These are phyloP conservation scores for Antheraea mylitta DNA, from an alignment of 1,140 invertebrate species.

Conservation along the genomic window DNA sequence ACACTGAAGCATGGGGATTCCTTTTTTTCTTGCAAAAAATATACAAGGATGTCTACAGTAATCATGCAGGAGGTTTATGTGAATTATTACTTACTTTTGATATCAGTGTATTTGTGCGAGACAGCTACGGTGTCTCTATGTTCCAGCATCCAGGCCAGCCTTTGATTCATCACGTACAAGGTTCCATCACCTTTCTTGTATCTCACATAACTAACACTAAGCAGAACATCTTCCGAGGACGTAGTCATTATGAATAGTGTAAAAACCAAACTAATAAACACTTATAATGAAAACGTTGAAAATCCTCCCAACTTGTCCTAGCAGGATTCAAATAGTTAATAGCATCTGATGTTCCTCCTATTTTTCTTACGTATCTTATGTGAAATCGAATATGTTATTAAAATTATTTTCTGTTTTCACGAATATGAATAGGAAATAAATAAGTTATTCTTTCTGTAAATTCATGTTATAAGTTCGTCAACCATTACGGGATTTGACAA, in stretches of 20 bases:
- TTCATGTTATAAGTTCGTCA: slow-evolving; percentile 53
- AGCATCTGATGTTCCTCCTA: not conserved
- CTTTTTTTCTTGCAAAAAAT: no score
- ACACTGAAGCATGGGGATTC: no score
- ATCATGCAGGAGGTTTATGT: no score
- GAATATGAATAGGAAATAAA: slow-evolving; percentile 37
- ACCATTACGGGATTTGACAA: slow-evolving; percentile 65
- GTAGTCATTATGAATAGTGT: slow-evolving; percentile 82
- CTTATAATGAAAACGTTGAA: slow-evolving; percentile 30
- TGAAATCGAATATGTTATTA: not conserved
- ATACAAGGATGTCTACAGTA: no score
- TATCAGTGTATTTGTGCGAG: slow-evolving; percentile 96
- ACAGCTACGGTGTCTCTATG: slow-evolving; percentile 94
- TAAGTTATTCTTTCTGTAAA: slow-evolving; percentile 49
- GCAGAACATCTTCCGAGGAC: slow-evolving; percentile 94
- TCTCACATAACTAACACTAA: slow-evolving; percentile 94
- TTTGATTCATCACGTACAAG: slow-evolving; percentile 96
- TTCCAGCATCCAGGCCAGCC: slow-evolving; percentile 97
- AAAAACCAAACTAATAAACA: slow-evolving; percentile 18
- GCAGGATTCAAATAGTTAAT: slow-evolving; percentile 3
- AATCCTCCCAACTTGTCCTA: slow-evolving; percentile 14
- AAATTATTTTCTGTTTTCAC: slow-evolving; percentile 3
- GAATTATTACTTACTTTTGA: slow-evolving; percentile 88
- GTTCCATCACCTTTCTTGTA: slow-evolving; percentile 98
- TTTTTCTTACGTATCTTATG: not conserved